These are phyloP conservation scores for Haemorhous mexicanus DNA, from an alignment of 2,113 vertebrate genomes.

Conservation along the genomic window DNA sequence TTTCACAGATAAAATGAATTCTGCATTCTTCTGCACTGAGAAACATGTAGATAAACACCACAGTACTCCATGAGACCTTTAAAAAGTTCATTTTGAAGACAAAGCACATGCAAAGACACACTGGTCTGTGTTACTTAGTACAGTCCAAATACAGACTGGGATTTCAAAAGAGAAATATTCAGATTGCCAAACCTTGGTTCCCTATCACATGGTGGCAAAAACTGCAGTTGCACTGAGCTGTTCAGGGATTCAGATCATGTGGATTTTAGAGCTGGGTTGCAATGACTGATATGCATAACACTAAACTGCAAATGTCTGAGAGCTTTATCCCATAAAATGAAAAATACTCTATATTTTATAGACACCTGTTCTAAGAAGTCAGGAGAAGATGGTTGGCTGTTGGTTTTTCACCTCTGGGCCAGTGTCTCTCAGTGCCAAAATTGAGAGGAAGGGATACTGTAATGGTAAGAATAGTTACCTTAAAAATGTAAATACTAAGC, in stretches of 20 bases:
- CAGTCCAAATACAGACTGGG: background rate
- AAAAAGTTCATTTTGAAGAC: background rate
- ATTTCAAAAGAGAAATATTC: background rate
- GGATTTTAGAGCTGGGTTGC: background rate
- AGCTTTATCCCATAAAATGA: constrained; percentile 3
- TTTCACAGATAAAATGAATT: background rate
- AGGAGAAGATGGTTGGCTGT: constrained; percentile 84
- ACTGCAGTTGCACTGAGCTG: background rate
- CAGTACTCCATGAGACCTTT: background rate
- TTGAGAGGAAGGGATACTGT: constrained; percentile 83
- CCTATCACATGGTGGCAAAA: background rate
- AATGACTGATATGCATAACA: background rate
- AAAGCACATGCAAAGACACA: rapidly evolving
- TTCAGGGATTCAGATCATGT: background rate
- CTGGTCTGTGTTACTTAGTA: background rate
- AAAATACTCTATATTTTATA: constrained; percentile 58
- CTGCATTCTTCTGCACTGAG: background rate
- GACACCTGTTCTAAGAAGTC: constrained; percentile 77
- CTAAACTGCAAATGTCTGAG: background rate
- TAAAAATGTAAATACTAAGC: background rate
- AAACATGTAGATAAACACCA: background rate
- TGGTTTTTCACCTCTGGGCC: constrained; percentile 85
- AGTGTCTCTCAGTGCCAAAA: constrained; percentile 82
- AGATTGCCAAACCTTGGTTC: background rate
- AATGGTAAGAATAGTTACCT: constrained; percentile 73